Percentiles rank a stretch among this genome's conserved stretches.
Conservation (phyloP, 1,140 invertebrate genomes). For the Polypedilum vanderplanki region DNA sequence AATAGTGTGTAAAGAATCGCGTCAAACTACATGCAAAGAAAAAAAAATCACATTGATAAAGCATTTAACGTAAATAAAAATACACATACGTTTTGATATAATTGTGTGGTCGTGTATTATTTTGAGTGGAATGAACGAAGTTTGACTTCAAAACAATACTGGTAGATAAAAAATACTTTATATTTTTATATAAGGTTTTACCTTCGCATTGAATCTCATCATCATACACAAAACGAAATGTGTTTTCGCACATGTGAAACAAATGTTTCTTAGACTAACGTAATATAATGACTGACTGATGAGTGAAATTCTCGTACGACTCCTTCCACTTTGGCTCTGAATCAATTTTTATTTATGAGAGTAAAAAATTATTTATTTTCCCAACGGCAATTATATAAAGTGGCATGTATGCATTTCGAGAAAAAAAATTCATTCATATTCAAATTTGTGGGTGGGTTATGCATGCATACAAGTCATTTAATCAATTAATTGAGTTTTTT, state of each 20-base stretch:
- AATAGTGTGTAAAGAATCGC: background rate
- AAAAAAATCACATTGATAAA: too few species aligned
- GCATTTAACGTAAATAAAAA: too few species aligned
- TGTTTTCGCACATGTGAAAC: conserved; percentile 21
- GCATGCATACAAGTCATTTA: background rate
- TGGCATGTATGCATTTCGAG: too few species aligned
- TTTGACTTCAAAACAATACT: background rate
- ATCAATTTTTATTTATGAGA: conserved; percentile 15
- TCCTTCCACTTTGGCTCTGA: background rate
- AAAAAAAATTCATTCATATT: background rate
- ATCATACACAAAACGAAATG: background rate
- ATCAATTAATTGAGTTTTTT: background rate
- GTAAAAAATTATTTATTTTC: too few species aligned
- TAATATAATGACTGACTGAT: background rate
- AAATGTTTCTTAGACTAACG: background rate
- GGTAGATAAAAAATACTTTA: background rate
- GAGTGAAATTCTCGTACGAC: background rate
- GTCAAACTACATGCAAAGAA: too few species aligned
- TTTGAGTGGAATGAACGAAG: conserved; percentile 1
- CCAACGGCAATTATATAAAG: too few species aligned
- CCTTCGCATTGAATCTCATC: background rate
- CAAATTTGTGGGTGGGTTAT: background rate
- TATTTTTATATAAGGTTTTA: too few species aligned
- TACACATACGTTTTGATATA: too few species aligned
- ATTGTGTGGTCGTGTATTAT: background rate